These are phyloP conservation scores for Calephelis nemesis DNA, from an alignment of 1,140 invertebrate species.

Conservation along the genomic window DNA sequence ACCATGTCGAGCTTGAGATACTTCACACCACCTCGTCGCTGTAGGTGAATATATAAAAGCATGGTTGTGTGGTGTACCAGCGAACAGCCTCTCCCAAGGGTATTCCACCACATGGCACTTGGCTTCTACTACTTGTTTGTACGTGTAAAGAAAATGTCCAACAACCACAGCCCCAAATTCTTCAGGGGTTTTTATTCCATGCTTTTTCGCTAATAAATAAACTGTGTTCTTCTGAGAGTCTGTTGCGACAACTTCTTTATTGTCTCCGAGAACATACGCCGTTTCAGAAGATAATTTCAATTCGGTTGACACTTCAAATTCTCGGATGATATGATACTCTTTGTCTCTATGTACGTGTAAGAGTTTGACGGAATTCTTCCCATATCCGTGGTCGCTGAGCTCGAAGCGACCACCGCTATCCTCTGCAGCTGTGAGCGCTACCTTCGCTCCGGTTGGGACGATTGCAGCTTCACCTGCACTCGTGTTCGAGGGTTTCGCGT, in stretches of 20 bases:
- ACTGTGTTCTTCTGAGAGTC: constrained; percentile 91
- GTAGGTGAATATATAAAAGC: constrained; percentile 85
- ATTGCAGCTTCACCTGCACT: constrained; percentile 43
- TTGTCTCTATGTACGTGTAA: constrained; percentile 84
- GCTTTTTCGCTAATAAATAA: constrained; percentile 87
- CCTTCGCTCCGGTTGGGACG: constrained; percentile 25
- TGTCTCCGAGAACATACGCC: constrained; percentile 83
- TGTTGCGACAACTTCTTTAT: constrained; percentile 87
- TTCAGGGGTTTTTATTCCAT: constrained; percentile 86
- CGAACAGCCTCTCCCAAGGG: constrained; percentile 86
- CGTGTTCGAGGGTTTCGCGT: constrained; percentile 68
- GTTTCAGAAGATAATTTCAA: constrained; percentile 84
- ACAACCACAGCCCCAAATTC: constrained; percentile 85
- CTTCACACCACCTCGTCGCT: constrained; percentile 82
- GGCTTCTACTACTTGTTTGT: constrained; percentile 84
- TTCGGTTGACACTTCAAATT: constrained; percentile 86
- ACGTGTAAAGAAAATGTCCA: constrained; percentile 86
- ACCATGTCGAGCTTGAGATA: constrained; percentile 83
- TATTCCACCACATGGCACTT: constrained; percentile 84
- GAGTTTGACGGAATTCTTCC: constrained; percentile 87
- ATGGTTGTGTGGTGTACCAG: constrained; percentile 83
- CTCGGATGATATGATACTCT: constrained; percentile 83
- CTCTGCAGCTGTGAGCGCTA: constrained; percentile 54
- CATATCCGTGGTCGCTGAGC: constrained; percentile 85
- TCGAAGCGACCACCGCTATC: constrained; percentile 77